These are phyloP conservation scores for Clytia hemisphaerica DNA, from an alignment of 30 jellyfish, hydroid and myxozoan genomes.

Conservation along the genomic window DNA sequence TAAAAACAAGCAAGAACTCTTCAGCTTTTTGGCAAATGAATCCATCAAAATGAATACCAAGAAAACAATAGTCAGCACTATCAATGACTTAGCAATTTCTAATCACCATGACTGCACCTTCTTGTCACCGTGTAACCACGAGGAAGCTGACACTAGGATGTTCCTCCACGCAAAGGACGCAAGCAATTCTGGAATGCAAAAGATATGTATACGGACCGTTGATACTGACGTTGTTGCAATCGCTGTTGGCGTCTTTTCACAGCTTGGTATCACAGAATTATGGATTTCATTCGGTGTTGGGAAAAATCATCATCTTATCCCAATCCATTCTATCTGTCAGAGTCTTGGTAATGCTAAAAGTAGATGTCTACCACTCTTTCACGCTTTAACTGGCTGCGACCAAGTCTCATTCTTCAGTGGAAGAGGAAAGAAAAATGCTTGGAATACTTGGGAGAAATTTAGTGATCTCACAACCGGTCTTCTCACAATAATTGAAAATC, in stretches of 20 bases:
- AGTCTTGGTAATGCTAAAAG: conserved; percentile 8
- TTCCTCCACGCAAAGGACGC: conserved; percentile 13
- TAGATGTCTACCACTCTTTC: conserved; percentile 23
- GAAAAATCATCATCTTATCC: conserved; percentile 13
- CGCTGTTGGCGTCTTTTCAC: no score
- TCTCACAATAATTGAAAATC: conserved; percentile 21
- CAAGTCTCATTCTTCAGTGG: conserved; percentile 35
- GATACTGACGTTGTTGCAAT: conserved; percentile 1
- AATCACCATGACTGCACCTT: neutral
- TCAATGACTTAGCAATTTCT: conserved; percentile 6
- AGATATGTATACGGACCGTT: conserved; percentile 25
- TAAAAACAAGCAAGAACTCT: conserved; percentile 29
- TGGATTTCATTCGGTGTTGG: conserved; percentile 28
- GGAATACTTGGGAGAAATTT: conserved; percentile 28
- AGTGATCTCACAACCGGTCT: neutral
- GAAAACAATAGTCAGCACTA: conserved; percentile 17
- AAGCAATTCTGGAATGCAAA: conserved; percentile 9
- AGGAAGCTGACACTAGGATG: conserved; percentile 23
- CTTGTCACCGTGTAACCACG: conserved; percentile 31
- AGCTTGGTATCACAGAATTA: no score
- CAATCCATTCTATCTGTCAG: conserved; percentile 4
- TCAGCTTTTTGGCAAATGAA: conserved; percentile 18
- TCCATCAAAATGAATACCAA: conserved; percentile 5
- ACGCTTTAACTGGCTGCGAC: conserved; percentile 39
- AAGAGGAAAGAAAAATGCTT: conserved; percentile 35